Base-by-base conservation (phyloP, 1,140 invertebrate species). In the Tyrophagus putrescentiae region DNA sequence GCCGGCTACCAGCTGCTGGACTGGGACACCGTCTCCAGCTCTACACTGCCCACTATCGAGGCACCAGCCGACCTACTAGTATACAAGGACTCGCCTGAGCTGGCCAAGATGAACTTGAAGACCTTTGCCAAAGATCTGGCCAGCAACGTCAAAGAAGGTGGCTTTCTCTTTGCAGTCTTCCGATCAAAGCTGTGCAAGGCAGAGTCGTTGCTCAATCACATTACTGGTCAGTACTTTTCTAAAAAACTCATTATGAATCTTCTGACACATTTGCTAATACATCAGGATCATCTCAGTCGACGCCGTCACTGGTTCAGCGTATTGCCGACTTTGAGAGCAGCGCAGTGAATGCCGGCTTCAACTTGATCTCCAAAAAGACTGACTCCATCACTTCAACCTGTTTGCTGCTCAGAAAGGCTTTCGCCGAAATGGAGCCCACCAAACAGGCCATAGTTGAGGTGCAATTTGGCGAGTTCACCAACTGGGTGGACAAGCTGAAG, bases 121-220 rank as follows among this genome's bases (percentile, higher is more conserved):
- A 60, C 64, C 23, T 67, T 68, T 11, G 63, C 78, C 5, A 42
- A 67, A 41, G 68, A 68, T 29, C 60, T 65, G 1, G 23, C 25
- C 5, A 71, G 70, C 16, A 77, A 82, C 29, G 68, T 92, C 1
- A 81, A 78, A 63, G 69, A 78, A 0, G 78, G 79, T 42, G 87
- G 88, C 18, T 85, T 90, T 68, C 62, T 89, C 1, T 72, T 94
- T 36, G 71, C 87, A 6, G 80, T 88, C 69, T 85, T 90, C 73
- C 76, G 77, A 6, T 75, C 75, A 7, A 72, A 72, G 13, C 71
- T 81, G 23, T 76, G 71, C 41, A 65, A 67, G 11, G 56, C 72
- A 21, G 67, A 71, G 57, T 58, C 53, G 21, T 65, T 68, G 9
- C 4, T 63, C 1, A 16, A 58, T 18, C 21, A 57, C 42, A 34